Evolutionary conservation across 2,113 vertebrate species (phyloP).

Genomic region (Brachionichthys hirsutus): DNA sequence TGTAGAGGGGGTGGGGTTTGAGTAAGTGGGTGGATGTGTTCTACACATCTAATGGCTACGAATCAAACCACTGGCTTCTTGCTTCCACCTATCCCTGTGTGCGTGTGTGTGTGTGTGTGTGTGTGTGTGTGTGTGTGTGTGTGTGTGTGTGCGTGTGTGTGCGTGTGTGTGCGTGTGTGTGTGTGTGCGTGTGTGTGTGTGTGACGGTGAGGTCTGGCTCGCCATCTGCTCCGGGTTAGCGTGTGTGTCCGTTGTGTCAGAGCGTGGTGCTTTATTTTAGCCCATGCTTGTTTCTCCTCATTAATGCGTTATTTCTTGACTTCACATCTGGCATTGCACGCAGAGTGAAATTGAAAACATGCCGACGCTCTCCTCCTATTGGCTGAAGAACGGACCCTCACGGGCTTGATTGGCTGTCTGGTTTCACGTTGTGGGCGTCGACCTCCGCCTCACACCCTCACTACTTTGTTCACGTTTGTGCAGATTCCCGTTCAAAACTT

Average conservation of each 20-base stretch:
- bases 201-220: constrained; percentile 60
- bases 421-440: neutral
- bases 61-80: constrained; percentile 32
- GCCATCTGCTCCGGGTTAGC: constrained; percentile 61
- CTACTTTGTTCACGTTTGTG: too few species aligned
- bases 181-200: constrained; percentile 37
- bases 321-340: neutral
- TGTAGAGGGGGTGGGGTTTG: constrained; percentile 11
- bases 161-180: constrained; percentile 41
- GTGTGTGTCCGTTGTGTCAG: constrained; percentile 33
- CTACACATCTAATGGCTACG: constrained; percentile 24
- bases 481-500: too few species aligned
- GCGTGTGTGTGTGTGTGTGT: constrained; percentile 16
- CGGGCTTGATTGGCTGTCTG: neutral
- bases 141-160: constrained; percentile 25
- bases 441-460: neutral
- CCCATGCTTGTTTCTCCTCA: neutral
- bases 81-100: constrained; percentile 3
- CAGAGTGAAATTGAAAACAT: neutral
- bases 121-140: constrained; percentile 48
- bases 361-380: neutral
- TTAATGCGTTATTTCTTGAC: neutral
- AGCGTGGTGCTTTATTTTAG: constrained; percentile 27
- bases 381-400: neutral
- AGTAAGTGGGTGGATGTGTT: constrained; percentile 26